Base-by-base conservation (phyloP, 1,140 invertebrate species). In the Helicorthomorpha holstii region DNA sequence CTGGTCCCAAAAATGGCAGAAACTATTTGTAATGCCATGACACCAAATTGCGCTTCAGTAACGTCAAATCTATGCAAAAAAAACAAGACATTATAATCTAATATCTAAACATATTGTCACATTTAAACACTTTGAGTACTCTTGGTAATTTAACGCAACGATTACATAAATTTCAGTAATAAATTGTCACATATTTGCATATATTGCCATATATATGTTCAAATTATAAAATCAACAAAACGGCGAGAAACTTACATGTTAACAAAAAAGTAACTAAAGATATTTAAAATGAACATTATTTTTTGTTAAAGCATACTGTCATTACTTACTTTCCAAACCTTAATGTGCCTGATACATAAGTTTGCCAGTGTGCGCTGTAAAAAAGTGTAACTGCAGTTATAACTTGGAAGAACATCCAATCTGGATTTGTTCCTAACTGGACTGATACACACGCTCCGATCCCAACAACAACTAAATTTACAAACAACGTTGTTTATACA, bases 281-380 rank as follows among this genome's bases (percentile, higher is more conserved):
- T n/a, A n/a, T n/a, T n/a, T n/a, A n/a, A n/a, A n/a, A n/a, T n/a
- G n/a, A n/a, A n/a, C n/a, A n/a, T n/a, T n/a, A n/a, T n/a, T n/a
- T n/a, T n/a, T n/a, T n/a, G n/a, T n/a, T n/a, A n/a, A n/a, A n/a
- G n/a, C n/a, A n/a, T n/a, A n/a, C n/a, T n/a, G n/a, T n/a, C n/a
- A n/a, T n/a, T 43, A 66, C 65, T 66, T 65, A 73, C 72, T 78
- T 82, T 45, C 91, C 90, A 75, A 99, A 98, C 56, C 81, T 79
- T 51, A 99, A 73, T 23, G 86, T 82, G 45, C 85, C 85, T 72
- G 86, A 95, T 23, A 98, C 93, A 71, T 98, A 99, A 0, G 93
- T 94, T 66, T 97, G 93, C 96, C 95, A 99, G 69, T 99, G 96
- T 1, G 95, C 94, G 68, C 85, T 88, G 70, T 98, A 99, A 71